Evolutionary conservation across 1,140 invertebrate species (phyloP).

Genomic region (Drosophila nigromelanica): DNA sequence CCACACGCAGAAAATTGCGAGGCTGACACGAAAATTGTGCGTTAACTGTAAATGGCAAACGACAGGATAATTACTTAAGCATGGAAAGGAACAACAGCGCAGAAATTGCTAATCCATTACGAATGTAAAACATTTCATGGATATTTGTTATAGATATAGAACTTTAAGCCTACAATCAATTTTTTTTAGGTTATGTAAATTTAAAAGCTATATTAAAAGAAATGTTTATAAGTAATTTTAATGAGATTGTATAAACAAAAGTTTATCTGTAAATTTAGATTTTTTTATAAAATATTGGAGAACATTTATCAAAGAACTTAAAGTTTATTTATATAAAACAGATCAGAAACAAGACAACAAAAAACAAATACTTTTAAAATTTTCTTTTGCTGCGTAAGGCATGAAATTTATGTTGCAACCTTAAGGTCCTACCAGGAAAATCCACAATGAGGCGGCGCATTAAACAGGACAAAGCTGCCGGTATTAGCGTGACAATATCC

Average conservation of each 20-base stretch:
- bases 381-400: background rate
- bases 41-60: slow-evolving; percentile 10
- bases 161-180: too few relatives aligned
- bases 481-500: slow-evolving; percentile 79
- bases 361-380: too few relatives aligned
- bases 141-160: background rate
- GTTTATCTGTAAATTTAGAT: too few relatives aligned
- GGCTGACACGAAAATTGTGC: slow-evolving; percentile 63
- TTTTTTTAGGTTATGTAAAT: too few relatives aligned
- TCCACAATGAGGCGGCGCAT: slow-evolving; percentile 64
- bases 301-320: background rate
- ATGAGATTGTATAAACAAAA: too few relatives aligned
- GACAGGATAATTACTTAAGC: slow-evolving; percentile 41
- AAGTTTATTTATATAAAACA: too few relatives aligned
- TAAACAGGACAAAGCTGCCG: slow-evolving; percentile 72
- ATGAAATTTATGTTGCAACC: slow-evolving; percentile 2
- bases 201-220: too few relatives aligned
- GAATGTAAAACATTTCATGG: background rate
- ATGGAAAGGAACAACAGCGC: background rate
- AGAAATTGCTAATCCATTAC: background rate
- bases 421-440: slow-evolving; percentile 27
- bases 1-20: slow-evolving; percentile 52
- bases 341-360: too few relatives aligned
- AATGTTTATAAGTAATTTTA: too few relatives aligned
- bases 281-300: too few relatives aligned